Percentiles rank a stretch among this genome's conserved stretches.
phyloP scores from a whole-genome alignment of 1,140 invertebrate species.

The Papilio polyxenes region DNA sequence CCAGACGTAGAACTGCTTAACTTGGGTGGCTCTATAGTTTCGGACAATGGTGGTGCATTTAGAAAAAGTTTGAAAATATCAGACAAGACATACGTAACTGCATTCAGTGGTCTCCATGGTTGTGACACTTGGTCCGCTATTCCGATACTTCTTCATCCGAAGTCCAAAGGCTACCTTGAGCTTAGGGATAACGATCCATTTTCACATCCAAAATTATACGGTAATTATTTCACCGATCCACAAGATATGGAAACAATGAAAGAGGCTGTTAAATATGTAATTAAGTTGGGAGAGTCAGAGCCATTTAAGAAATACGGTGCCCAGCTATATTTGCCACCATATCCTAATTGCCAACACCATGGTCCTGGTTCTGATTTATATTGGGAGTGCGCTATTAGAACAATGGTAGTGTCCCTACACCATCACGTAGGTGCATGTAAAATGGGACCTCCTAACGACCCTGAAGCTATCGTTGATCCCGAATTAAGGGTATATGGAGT shows the following conservation, averaged over 20 bases:
- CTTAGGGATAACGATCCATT: constrained; percentile 87
- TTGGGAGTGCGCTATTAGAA: constrained; percentile 88
- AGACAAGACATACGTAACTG: constrained; percentile 60
- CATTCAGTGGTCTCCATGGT: constrained; percentile 68
- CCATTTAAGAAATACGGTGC: constrained; percentile 83
- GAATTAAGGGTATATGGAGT: constrained; percentile 87
- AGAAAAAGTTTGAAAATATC: constrained; percentile 69
- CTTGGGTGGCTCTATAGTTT: constrained; percentile 70
- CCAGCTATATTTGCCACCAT: constrained; percentile 77
- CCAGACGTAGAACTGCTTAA: constrained; percentile 83
- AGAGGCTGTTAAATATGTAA: constrained; percentile 84
- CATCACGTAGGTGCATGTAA: constrained; percentile 87
- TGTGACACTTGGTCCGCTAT: constrained; percentile 85
- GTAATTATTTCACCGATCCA: constrained; percentile 86
- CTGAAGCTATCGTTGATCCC: constrained; percentile 87
- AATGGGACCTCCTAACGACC: constrained; percentile 87
- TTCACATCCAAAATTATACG: constrained; percentile 87
- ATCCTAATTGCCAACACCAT: constrained; percentile 82
- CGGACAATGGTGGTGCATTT: constrained; percentile 69
- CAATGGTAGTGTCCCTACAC: constrained; percentile 83
- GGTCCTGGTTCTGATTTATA: constrained; percentile 84
- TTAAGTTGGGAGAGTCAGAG: constrained; percentile 82
- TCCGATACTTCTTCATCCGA: constrained; percentile 87
- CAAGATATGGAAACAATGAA: constrained; percentile 85
- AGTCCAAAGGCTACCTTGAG: constrained; percentile 86